These are phyloP conservation scores for Ctenochaetus hawaiiensis DNA, from an alignment of 2,797 vertebrate genomes.

Conservation along the genomic window DNA sequence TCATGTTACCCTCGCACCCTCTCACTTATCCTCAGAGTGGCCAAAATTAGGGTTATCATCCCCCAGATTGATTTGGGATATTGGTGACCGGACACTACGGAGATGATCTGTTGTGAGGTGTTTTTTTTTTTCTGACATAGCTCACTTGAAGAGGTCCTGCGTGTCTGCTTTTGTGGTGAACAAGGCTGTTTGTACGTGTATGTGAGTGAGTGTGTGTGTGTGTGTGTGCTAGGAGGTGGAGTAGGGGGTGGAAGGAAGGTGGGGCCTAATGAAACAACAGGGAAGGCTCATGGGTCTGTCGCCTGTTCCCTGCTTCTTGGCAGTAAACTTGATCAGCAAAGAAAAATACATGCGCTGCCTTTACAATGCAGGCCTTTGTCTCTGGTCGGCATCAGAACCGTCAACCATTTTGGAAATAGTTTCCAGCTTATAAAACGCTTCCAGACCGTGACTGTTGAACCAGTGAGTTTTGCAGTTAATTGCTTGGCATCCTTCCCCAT, in stretches of 20 bases:
- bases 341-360: conserved; percentile 79
- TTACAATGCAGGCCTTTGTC: conserved; percentile 87
- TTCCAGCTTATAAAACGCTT: conserved; percentile 89
- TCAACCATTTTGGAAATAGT: conserved; percentile 88
- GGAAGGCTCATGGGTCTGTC: conserved; percentile 81
- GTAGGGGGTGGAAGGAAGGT: conserved; percentile 46
- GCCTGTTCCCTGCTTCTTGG: conserved; percentile 80
- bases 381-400: conserved; percentile 82
- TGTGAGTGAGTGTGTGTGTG: conserved; percentile 20
- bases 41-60: conserved; percentile 70
- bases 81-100: conserved; percentile 63
- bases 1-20: conserved; percentile 67
- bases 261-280: conserved; percentile 73
- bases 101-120: conserved; percentile 59
- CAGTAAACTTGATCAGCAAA: conserved; percentile 81
- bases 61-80: conserved; percentile 68
- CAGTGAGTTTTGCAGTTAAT: conserved; percentile 85
- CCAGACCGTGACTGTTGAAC: conserved; percentile 85
- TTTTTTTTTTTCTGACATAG: conserved; percentile 55
- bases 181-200: conserved; percentile 36
- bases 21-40: conserved; percentile 65
- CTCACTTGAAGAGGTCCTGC: conserved; percentile 62
- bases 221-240: conserved; percentile 55
- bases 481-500: conserved; percentile 81
- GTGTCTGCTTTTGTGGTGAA: conserved; percentile 65